phyloP scores from a whole-genome alignment of 2,888 invertebrate species.

The Nomada lathburiana region DNA sequence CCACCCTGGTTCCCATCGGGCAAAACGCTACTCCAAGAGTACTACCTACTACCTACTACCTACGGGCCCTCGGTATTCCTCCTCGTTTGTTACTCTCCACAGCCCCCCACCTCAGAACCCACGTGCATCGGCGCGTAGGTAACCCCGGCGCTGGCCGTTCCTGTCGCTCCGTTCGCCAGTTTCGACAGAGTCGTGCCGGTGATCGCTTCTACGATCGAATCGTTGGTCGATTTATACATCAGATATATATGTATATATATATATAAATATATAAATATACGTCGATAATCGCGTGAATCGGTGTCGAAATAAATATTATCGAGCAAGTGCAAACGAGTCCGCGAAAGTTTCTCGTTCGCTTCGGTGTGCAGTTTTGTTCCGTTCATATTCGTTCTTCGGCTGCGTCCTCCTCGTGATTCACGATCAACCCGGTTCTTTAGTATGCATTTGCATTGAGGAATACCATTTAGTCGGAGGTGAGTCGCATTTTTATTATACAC shows the following conservation, averaged over 20 bases:
- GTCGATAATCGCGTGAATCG: conserved; percentile 32
- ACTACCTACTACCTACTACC: conserved; percentile 1
- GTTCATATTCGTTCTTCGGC: conserved; percentile 2
- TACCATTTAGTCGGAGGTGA: conserved; percentile 46
- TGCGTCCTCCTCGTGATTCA: background rate
- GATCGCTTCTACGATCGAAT: conserved; percentile 46
- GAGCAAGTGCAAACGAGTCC: conserved; percentile 3
- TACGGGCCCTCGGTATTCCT: conserved; percentile 11
- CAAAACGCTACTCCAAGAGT: conserved; percentile 39
- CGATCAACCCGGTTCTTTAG: conserved; percentile 11
- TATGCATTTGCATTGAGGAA: conserved; percentile 47
- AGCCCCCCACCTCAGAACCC: conserved; percentile 50
- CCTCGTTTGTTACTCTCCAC: conserved; percentile 33
- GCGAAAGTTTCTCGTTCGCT: background rate
- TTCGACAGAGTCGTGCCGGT: conserved; percentile 70
- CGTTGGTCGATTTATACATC: conserved; percentile 37
- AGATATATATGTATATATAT: background rate
- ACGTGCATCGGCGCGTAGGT: conserved; percentile 68
- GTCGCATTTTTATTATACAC: background rate
- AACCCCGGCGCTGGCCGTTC: conserved; percentile 50
- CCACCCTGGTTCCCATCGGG: conserved; percentile 33
- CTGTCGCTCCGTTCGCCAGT: conserved; percentile 61
- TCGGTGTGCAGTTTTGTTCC: conserved; percentile 19
- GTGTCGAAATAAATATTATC: conserved; percentile 25
- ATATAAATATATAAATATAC: background rate